phyloP scores from a whole-genome alignment of 2,888 invertebrate species.

The Tiliacea citrago region DNA sequence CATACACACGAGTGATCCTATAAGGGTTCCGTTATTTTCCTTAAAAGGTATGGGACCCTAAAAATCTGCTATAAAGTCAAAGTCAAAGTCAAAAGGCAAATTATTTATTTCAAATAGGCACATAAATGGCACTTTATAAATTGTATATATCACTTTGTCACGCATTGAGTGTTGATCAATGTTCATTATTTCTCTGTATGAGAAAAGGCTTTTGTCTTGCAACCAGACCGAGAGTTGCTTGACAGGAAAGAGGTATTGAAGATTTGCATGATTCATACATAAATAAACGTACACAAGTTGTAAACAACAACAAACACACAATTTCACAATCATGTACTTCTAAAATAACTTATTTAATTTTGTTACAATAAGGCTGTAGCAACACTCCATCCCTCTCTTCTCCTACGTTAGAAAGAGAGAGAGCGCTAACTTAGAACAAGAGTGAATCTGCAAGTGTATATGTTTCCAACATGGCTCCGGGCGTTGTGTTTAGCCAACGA shows the following conservation, averaged over 20 bases:
- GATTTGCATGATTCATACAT: neutral
- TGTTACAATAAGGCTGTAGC: neutral
- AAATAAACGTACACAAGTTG: neutral
- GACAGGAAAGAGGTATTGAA: neutral
- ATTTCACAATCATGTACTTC: neutral
- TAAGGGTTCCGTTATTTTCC: no score
- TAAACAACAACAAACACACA: neutral
- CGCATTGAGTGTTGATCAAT: no score
- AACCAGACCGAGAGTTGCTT: no score
- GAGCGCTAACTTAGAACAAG: constrained; percentile 33
- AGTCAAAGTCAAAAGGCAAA: no score
- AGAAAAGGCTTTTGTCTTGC: no score
- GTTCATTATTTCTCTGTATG: no score
- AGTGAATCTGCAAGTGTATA: constrained; percentile 57
- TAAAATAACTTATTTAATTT: constrained; percentile 25
- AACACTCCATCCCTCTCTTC: constrained; percentile 1
- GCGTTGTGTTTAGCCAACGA: constrained; percentile 68
- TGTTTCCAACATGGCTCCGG: constrained; percentile 53
- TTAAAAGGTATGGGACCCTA: no score
- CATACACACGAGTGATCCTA: no score
- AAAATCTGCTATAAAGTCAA: no score
- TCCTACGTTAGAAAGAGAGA: constrained; percentile 30
- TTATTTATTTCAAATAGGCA: no score
- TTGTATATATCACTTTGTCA: no score
- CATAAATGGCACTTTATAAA: no score